phyloP scores from a whole-genome alignment of 2,888 invertebrate genomes.

The Melanophora roralis region DNA sequence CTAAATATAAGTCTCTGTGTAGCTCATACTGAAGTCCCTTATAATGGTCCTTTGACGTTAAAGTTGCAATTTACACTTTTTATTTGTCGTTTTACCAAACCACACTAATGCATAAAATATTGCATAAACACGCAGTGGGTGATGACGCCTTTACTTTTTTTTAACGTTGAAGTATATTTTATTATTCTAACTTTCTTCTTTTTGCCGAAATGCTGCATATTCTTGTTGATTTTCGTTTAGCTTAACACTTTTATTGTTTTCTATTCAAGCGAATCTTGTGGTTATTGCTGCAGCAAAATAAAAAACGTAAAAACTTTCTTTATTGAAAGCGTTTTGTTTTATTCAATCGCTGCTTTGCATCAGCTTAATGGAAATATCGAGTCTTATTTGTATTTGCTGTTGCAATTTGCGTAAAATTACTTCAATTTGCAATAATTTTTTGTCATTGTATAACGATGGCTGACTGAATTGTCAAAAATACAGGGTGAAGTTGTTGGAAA shows the following conservation, averaged over 20 bases:
- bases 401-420: constrained; percentile 48
- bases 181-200: neutral
- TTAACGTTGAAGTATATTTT: neutral
- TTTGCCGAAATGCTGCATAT: neutral
- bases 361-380: neutral
- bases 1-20: neutral
- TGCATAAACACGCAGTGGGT: constrained; percentile 55
- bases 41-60: too few species aligned
- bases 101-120: neutral
- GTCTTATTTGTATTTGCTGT: neutral
- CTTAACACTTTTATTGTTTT: constrained; percentile 53
- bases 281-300: constrained; percentile 35
- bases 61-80: constrained; percentile 12
- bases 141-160: constrained; percentile 13
- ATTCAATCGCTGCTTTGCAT: neutral
- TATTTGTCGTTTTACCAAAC: neutral
- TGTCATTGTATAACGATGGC: neutral
- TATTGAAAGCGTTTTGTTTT: constrained; percentile 24
- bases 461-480: neutral
- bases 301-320: constrained; percentile 19
- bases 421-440: constrained; percentile 47
- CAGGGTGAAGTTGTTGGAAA: neutral
- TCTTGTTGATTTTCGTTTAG: constrained; percentile 18
- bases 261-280: constrained; percentile 39
- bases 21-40: neutral